Evolutionary conservation across 2,113 vertebrate species (phyloP), one percentile per base, ranked within the genome.

Genomic region (Hippocampus mohnikei): DNA sequence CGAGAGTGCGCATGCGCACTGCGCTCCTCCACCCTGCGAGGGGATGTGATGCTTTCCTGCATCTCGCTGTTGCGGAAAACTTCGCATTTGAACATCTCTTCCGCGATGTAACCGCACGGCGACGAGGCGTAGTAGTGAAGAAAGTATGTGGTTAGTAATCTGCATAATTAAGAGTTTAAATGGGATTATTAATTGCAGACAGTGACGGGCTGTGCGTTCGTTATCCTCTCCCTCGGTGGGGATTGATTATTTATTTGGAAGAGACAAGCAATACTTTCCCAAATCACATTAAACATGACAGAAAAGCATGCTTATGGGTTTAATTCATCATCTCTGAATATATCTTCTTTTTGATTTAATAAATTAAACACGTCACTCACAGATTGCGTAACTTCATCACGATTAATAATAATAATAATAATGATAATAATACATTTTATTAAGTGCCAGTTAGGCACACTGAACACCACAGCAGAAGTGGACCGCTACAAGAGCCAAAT

Each of bases 1-100:
- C 3, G 78, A 70, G 27, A 41, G 63, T 72, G 69, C 25, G 77
- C 29, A 69, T 37, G 84, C 18, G 69, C 41, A 58, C n/a, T 8
- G 69, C 42, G 42, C 8, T 23, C 66, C 6, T 67, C 33, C 48
- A n/a, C 29, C 16, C 21, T 55, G 20, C 3, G 20, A 23, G n/a
- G 6, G 13, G 67, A 56, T 16, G 33, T 23, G 66, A 15, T 68
- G 48, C 10, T 29, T 68, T n/a, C n/a, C n/a, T n/a, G n/a, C n/a
- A n/a, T n/a, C 52, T 65, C 75, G 66, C 63, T 11, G 71, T 3
- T 18, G 3, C 66, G 25, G 66, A 53, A 33, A 60, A 60, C 15
- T 60, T 27, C 5, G 7, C 7, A 2, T 33, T 29, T 33, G 27
- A 27, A 61, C 13, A 16, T 40, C 27, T 40, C 9, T 29, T 40